Base-by-base conservation (phyloP, 2,113 vertebrate species). In the Grammomys surdaster region DNA sequence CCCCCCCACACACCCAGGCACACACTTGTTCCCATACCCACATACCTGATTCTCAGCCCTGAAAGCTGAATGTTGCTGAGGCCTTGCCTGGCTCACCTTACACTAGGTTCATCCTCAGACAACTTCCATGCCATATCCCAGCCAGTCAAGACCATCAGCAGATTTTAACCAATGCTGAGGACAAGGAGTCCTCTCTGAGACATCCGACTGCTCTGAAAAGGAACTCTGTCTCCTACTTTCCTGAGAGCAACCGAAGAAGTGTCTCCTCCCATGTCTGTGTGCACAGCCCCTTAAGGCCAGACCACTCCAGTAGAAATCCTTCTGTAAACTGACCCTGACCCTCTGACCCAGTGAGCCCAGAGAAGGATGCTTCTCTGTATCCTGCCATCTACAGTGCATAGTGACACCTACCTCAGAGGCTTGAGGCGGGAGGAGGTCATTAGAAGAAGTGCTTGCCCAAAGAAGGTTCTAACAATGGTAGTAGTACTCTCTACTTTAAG, bases 391-490 rank as follows among this genome's bases (percentile, higher is more conserved):
- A n/a, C 65, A 65, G 19, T 60, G 28, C 69, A 2, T 5, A 8
- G 1, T 2, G 10, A 16, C 69, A 96, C 96, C 93, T 95, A 95
- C 96, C 97, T 95, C 33, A 60, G 48, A 69, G 58, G 17, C 19
- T 26, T n/a, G 43, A 40, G 7, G 54, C 4, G n/a, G 93, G n/a
- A 65, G 43, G 91, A 46, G 70, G 13, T 63, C 81, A 4, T 3
- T 9, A 46, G 17, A 36, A 26, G 13, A 31, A 70, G 31, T 2
- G 10, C 43, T 70, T 65, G 51, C 77, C 43, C 69, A 40, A 33
- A 75, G 54, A 80, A 28, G 28, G 16, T 63, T 51, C 46, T 81
- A 4, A 22, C 9, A 69, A 16, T 16, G 58, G n/a, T 24, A 5
- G 14, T 54, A 60, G 17, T 33, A 4, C 19, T 24, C n/a, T 10